A percentile compares a stretch with the other conserved stretches of the same genome.
These are phyloP conservation scores for Sphaerodactylus townsendi DNA, from an alignment of 2,113 vertebrate species.

Conservation along the genomic window DNA sequence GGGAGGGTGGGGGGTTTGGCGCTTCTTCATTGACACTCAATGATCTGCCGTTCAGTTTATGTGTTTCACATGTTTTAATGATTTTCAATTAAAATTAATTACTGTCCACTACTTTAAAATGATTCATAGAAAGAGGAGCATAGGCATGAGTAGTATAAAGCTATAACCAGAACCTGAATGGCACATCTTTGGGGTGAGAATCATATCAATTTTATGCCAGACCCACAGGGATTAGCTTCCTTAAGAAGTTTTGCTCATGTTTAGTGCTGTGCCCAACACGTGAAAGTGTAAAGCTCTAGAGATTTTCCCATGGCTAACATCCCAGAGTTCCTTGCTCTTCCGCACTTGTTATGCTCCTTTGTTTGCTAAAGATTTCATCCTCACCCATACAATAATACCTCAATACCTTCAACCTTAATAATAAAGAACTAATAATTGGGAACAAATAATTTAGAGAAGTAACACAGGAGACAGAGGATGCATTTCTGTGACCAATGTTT, in stretches of 20 bases:
- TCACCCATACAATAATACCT: background rate
- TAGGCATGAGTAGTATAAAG: background rate
- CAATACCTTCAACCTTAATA: too few relatives aligned
- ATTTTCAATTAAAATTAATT: too few relatives aligned
- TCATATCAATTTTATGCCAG: background rate
- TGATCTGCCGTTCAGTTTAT: too few relatives aligned
- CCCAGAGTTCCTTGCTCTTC: background rate
- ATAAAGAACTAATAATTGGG: too few relatives aligned
- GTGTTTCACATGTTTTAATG: too few relatives aligned
- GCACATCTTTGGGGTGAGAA: background rate
- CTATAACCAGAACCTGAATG: background rate
- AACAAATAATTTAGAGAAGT: background rate
- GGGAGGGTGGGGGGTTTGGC: too few relatives aligned
- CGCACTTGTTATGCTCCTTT: background rate
- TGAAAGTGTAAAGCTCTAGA: background rate
- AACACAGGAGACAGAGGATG: background rate
- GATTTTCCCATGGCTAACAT: background rate
- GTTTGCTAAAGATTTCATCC: background rate
- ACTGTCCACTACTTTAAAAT: background rate
- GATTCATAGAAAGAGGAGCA: background rate
- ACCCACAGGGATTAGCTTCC: background rate
- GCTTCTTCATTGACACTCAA: too few relatives aligned
- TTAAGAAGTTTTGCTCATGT: background rate
- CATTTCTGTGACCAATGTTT: background rate
- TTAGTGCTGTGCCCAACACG: background rate